phyloP scores from a whole-genome alignment of 2,113 vertebrate species.

The Bufo bufo region DNA sequence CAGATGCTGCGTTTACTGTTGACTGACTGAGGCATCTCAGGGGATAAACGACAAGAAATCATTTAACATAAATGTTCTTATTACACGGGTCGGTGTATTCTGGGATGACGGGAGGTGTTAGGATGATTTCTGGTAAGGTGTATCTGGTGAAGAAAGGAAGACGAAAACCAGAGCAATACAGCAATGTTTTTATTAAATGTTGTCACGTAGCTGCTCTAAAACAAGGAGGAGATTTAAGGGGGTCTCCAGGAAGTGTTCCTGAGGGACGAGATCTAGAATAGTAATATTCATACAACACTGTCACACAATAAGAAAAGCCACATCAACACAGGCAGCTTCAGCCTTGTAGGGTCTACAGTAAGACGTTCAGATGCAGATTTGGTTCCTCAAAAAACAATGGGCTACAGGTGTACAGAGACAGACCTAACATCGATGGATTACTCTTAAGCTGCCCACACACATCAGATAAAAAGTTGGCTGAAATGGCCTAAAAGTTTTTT shows the following conservation, averaged over 20 bases:
- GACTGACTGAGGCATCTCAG: too few species aligned
- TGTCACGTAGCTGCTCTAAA: background rate
- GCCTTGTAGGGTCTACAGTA: background rate
- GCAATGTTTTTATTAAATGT: conserved; percentile 15
- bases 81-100: too few species aligned
- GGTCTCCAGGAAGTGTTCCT: background rate
- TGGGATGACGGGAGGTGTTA: too few species aligned
- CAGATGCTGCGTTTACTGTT: too few species aligned
- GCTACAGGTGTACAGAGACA: too few species aligned
- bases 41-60: too few species aligned
- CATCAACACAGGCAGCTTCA: background rate
- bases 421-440: too few species aligned
- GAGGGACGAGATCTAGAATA: background rate
- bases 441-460: too few species aligned
- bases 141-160: background rate
- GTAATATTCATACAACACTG: background rate
- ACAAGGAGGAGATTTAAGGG: background rate
- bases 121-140: too few species aligned
- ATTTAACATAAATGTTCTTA: too few species aligned
- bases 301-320: background rate
- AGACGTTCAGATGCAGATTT: background rate
- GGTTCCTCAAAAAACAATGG: background rate
- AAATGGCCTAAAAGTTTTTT: too few species aligned
- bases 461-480: too few species aligned
- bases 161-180: background rate